These are phyloP conservation scores for Cerceris ruficornis DNA, from an alignment of 2,888 invertebrate species.

Conservation along the genomic window DNA sequence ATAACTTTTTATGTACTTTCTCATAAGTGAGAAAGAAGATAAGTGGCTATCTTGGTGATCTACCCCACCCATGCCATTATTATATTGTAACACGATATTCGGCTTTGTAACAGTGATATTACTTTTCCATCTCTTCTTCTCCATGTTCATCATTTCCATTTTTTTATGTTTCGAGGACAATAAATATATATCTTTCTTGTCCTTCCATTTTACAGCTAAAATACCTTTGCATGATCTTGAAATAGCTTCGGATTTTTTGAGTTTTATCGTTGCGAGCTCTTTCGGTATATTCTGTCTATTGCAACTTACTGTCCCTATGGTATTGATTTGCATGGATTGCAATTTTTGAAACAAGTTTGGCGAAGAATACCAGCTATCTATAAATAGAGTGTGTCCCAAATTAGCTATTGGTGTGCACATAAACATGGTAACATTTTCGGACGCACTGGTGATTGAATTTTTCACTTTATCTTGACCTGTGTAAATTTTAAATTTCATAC, in stretches of 20 bases:
- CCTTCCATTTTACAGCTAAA: slow-evolving; percentile 44
- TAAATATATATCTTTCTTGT: slow-evolving; percentile 47
- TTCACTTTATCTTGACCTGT: slow-evolving; percentile 36
- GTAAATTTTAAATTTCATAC: slow-evolving; percentile 51
- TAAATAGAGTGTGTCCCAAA: slow-evolving; percentile 34
- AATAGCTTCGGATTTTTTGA: slow-evolving; percentile 24
- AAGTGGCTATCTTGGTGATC: too few relatives aligned
- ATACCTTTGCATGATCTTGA: slow-evolving; percentile 28
- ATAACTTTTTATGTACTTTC: too few relatives aligned
- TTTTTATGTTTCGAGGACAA: slow-evolving; percentile 47
- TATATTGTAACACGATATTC: too few relatives aligned
- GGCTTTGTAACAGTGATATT: too few relatives aligned
- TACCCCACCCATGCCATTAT: too few relatives aligned
- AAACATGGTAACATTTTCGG: slow-evolving; percentile 38
- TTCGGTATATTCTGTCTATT: slow-evolving; percentile 40
- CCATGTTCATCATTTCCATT: slow-evolving; percentile 27
- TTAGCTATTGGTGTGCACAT: slow-evolving; percentile 16
- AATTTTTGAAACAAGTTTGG: slow-evolving; percentile 29
- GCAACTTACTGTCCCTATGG: slow-evolving; percentile 32
- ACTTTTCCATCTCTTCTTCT: too few relatives aligned
- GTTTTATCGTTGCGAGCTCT: slow-evolving; percentile 29
- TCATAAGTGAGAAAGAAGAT: too few relatives aligned
- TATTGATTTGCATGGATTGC: slow-evolving; percentile 23
- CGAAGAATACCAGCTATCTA: slow-evolving; percentile 31
- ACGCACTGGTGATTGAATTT: slow-evolving; percentile 24